Conservation (phyloP, 2,797 vertebrate species). For the Limosa lapponica region DNA sequence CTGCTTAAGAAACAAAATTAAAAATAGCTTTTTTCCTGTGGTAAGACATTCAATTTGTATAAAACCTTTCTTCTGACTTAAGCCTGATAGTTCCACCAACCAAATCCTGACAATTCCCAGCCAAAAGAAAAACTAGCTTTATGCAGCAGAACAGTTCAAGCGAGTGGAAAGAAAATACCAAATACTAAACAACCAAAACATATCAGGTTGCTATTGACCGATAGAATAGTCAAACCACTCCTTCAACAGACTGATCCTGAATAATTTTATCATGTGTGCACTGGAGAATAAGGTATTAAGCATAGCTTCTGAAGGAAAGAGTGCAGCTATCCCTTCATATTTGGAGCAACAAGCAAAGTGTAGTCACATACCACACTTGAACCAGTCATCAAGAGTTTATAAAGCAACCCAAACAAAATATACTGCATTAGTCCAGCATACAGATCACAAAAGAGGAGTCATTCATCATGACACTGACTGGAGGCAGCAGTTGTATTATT, state of each 20-base stretch:
- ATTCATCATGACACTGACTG: conserved; percentile 16
- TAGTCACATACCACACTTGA: neutral
- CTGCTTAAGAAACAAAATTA: neutral
- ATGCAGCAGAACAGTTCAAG: neutral
- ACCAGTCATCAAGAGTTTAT: neutral
- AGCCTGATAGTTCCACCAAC: neutral
- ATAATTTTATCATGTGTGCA: neutral
- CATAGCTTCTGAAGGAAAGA: neutral
- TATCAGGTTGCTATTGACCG: neutral
- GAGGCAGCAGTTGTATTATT: conserved; percentile 25
- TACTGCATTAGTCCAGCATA: neutral
- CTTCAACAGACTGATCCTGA: neutral
- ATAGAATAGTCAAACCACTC: neutral
- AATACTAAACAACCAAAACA: neutral
- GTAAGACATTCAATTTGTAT: neutral
- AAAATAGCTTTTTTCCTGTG: neutral
- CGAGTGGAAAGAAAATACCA: neutral
- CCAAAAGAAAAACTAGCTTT: neutral
- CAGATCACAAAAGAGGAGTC: neutral
- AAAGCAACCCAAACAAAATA: conserved; percentile 11
- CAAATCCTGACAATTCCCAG: neutral
- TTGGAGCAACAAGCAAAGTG: neutral
- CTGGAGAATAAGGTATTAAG: neutral
- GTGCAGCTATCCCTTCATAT: neutral
- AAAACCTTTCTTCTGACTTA: neutral